A percentile compares a stretch with the other conserved stretches of the same genome.
These are phyloP conservation scores for Loriculus beryllinus DNA, from an alignment of 2,797 vertebrate genomes.

Conservation along the genomic window DNA sequence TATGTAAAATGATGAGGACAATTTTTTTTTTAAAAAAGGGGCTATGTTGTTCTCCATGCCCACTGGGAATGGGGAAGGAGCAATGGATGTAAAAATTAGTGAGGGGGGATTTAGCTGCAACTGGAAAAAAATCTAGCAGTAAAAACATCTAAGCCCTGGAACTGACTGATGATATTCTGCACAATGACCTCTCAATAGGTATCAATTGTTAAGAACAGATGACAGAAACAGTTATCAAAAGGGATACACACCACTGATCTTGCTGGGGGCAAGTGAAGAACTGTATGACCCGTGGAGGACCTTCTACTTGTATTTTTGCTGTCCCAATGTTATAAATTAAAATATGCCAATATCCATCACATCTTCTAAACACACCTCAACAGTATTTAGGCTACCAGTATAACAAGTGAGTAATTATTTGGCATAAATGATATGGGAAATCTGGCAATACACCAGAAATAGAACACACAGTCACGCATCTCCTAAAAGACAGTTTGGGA, in stretches of 20 bases:
- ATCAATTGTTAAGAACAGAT: background rate
- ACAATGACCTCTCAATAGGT: background rate
- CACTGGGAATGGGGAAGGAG: background rate
- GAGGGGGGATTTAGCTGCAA: background rate
- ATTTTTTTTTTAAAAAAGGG: no score
- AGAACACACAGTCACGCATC: constrained; percentile 1
- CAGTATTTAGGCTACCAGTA: background rate
- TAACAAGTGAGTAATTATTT: constrained; percentile 52
- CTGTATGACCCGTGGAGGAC: accelerated
- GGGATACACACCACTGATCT: background rate
- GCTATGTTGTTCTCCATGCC: background rate
- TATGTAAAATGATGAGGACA: background rate
- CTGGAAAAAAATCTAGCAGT: background rate
- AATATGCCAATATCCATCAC: background rate
- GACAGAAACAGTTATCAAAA: background rate
- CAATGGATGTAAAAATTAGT: background rate
- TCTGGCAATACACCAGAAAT: constrained; percentile 12
- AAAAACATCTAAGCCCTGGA: background rate
- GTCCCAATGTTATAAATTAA: background rate
- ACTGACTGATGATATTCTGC: background rate
- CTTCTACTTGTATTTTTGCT: background rate
- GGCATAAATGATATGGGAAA: constrained; percentile 1
- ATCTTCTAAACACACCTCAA: background rate
- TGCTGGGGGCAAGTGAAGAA: background rate
- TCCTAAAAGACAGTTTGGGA: background rate